phyloP scores from a whole-genome alignment of 2,113 vertebrate genomes.

The Anoura caudifer region DNA sequence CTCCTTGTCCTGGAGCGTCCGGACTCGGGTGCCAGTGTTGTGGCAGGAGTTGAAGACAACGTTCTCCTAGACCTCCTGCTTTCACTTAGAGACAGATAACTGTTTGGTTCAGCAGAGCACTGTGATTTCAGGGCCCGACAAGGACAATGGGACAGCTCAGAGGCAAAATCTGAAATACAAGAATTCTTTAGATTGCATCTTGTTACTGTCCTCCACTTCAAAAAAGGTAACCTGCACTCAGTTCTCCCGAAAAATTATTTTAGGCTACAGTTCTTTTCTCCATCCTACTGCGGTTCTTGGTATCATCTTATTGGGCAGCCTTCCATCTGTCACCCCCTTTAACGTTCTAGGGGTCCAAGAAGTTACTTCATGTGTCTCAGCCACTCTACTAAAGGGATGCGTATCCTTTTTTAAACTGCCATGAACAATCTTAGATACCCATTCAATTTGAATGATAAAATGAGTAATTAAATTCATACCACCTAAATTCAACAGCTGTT shows the following conservation, averaged over 20 bases:
- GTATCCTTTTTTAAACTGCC: neutral
- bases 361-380: too few species aligned
- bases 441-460: neutral
- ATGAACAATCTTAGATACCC: neutral
- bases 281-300: neutral
- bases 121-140: neutral
- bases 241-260: neutral
- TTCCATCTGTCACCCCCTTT: neutral
- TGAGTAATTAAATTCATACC: neutral
- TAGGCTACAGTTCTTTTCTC: neutral
- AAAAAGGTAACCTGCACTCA: neutral
- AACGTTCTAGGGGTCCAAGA: neutral
- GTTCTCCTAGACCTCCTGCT: neutral
- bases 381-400: neutral
- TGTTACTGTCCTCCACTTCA: neutral
- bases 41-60: neutral
- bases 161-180: neutral
- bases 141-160: neutral
- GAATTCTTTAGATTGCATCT: neutral
- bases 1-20: neutral
- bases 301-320: neutral
- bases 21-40: neutral
- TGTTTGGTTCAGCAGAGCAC: neutral
- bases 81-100: neutral
- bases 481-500: neutral